Percentiles rank a stretch among this genome's conserved stretches.
phyloP scores from a whole-genome alignment of 2,113 vertebrate genomes.

The Galbula dea region DNA sequence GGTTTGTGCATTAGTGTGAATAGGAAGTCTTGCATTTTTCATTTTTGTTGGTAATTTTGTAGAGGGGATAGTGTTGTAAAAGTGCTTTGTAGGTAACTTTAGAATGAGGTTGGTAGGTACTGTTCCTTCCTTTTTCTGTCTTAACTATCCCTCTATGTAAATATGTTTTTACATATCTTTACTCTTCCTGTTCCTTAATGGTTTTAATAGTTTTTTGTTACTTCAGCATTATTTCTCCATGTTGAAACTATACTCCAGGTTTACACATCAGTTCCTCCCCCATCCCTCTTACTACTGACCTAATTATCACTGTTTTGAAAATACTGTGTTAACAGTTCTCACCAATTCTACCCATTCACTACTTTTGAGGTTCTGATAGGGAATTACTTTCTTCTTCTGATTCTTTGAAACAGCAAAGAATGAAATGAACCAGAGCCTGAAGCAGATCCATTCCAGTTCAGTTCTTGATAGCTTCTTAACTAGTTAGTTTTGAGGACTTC shows the following conservation, averaged over 20 bases:
- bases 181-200: neutral
- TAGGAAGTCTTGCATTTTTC: neutral
- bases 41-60: neutral
- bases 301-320: neutral
- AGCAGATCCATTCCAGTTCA: neutral
- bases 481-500: neutral
- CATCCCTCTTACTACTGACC: neutral
- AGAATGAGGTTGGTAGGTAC: neutral
- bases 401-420: neutral
- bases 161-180: neutral
- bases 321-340: neutral
- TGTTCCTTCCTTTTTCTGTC: neutral
- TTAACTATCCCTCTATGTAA: neutral
- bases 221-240: neutral
- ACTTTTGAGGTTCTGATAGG: neutral
- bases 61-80: neutral
- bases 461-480: neutral
- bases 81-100: neutral
- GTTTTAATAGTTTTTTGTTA: neutral
- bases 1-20: neutral
- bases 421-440: neutral
- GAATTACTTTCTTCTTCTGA: neutral
- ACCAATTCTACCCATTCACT: neutral
- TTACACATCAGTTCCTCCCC: neutral
- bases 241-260: neutral